A percentile compares a stretch with the other conserved stretches of the same genome.
Conservation (phyloP, 2,113 vertebrate species). For the Catharus minimus region DNA sequence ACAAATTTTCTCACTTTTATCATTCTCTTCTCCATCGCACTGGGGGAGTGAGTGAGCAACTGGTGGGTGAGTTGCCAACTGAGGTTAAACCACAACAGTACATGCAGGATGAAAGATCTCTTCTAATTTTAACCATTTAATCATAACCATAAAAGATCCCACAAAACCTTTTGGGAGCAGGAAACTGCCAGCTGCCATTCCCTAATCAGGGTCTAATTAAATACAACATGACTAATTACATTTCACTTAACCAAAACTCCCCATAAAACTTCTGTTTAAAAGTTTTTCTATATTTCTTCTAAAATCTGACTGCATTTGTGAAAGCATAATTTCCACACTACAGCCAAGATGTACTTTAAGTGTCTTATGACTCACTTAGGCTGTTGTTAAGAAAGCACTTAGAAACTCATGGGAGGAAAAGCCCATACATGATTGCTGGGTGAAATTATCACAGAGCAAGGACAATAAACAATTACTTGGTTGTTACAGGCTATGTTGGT, state of each 20-base stretch:
- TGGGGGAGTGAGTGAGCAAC: accelerated
- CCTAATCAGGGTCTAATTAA: neutral
- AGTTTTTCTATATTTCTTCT: neutral
- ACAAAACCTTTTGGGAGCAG: neutral
- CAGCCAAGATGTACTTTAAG: neutral
- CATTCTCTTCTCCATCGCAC: neutral
- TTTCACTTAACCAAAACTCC: neutral
- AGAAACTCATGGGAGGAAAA: neutral
- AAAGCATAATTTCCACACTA: neutral
- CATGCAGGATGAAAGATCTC: neutral
- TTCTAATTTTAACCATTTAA: neutral
- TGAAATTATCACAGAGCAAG: neutral
- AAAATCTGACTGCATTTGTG: neutral
- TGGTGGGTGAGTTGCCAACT: neutral
- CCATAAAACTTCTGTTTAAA: neutral
- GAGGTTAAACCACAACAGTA: neutral
- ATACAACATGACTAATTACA: neutral
- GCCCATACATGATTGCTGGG: neutral
- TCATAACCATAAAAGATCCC: neutral
- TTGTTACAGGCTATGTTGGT: neutral
- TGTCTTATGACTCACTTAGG: neutral
- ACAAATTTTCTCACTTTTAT: neutral
- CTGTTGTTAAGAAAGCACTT: neutral
- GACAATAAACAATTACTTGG: neutral
- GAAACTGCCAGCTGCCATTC: neutral